Base-by-base conservation (phyloP, 2,888 invertebrate genomes). In the Malacosoma neustria region DNA sequence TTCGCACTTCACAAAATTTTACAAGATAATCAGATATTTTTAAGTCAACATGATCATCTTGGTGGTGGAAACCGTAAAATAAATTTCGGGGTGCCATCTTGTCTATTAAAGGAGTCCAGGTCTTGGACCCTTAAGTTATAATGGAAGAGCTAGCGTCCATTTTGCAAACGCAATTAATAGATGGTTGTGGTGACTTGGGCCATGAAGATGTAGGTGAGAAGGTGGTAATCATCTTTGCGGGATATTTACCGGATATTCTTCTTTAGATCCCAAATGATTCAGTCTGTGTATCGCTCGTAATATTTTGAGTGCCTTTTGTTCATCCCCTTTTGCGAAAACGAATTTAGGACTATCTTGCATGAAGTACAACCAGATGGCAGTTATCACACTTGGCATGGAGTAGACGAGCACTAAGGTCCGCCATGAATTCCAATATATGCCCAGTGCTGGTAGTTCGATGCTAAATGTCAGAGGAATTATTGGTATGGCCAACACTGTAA, bases 341-440 rank as follows among this genome's bases (percentile, higher is more conserved):
- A 89, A 95, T 64, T 93, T 93, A 0, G 95, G 94, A 48, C 93
- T 94, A 66, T 95, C 95, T 0, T 92, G 91, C 56, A 91, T 77
- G 39, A 77, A 79, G 15, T 75, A 67, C 7, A 90, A 61, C 45
- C 88, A 86, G 0, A 88, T 9, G 0, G 89, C 87, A 0, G 90
- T 87, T 2, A 91, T 34, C 1, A 92, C 41, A 38, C 90, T 87
- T 0, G 94, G 89, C 0, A 89, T n/a, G 0, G 89, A 88, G 56
- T 92, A 88, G 0, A 90, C 59, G 1, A 91, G 67, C n/a, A 93
- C 59, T 44, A 92, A 87, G 2, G 92, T 59, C n/a, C 94, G 81
- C 94, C 94, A 94, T 1, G 93, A 91, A 54, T 89, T 88, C 60
- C 89, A 89, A 13, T 71, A 69, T 48, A 92, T 69, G n/a, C 72